These are phyloP conservation scores for Sebastes fasciatus DNA, from an alignment of 2,113 vertebrate genomes.

Conservation along the genomic window DNA sequence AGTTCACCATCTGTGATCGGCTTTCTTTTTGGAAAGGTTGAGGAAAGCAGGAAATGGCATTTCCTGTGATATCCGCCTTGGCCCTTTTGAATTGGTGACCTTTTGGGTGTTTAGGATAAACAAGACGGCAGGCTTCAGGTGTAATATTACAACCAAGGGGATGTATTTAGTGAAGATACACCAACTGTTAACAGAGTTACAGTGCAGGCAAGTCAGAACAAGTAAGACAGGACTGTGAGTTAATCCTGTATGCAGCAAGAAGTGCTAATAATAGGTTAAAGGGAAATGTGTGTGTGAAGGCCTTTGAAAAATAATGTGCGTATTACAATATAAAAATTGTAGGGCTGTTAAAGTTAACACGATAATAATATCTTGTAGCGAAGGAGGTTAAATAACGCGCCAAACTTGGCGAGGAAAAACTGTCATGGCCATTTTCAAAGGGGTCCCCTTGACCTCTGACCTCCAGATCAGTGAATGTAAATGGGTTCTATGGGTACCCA, in stretches of 20 bases:
- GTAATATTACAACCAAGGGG: background rate
- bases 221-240: background rate
- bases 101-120: background rate
- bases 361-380: too few species aligned
- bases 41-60: background rate
- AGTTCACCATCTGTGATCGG: too few species aligned
- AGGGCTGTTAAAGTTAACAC: too few species aligned
- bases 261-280: background rate
- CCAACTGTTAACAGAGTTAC: background rate
- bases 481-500: too few species aligned
- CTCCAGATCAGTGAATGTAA: too few species aligned
- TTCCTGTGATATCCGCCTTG: background rate
- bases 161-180: background rate
- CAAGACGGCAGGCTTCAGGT: background rate
- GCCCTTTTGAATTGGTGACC: background rate
- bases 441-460: too few species aligned
- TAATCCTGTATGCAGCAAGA: background rate
- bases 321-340: too few species aligned
- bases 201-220: constrained; percentile 19
- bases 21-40: too few species aligned
- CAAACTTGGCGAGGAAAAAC: too few species aligned
- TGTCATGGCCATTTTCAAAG: too few species aligned
- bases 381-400: too few species aligned
- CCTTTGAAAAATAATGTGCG: too few species aligned
- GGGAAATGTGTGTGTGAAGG: background rate